phyloP scores from a whole-genome alignment of 2,113 vertebrate genomes.

The Salvelinus sp. region DNA sequence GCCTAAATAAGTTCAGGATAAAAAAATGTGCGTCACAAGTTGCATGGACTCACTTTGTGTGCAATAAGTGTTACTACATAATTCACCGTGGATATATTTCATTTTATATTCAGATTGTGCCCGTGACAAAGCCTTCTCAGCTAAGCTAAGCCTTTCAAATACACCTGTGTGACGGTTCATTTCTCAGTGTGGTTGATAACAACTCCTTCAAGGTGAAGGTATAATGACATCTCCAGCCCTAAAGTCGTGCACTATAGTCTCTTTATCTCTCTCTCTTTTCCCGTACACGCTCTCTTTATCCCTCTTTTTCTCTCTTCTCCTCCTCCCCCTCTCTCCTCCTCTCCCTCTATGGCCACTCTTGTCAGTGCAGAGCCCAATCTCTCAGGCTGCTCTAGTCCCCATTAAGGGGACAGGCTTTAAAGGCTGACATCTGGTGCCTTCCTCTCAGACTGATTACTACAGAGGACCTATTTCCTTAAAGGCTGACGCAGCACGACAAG shows the following conservation, averaged over 20 bases:
- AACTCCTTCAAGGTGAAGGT: not conserved
- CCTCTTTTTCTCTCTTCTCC: not conserved
- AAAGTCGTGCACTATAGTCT: no score
- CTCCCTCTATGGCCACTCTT: not conserved
- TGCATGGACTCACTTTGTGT: no score
- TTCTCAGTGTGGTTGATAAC: not conserved
- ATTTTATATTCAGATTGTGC: no score
- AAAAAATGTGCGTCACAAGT: no score
- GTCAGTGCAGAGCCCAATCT: not conserved
- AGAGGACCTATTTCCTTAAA: slow-evolving; percentile 22
- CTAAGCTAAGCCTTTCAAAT: no score
- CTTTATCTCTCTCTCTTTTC: not conserved
- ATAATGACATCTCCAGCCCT: no score
- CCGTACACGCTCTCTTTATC: not conserved
- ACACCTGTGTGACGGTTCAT: not conserved
- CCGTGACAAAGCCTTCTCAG: no score
- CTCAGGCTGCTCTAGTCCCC: no score
- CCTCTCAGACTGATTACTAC: slow-evolving; percentile 37
- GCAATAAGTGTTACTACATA: no score
- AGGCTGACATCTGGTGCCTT: slow-evolving; percentile 28
- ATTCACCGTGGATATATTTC: no score
- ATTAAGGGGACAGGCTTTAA: slow-evolving; percentile 13
- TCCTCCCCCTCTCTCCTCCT: not conserved
- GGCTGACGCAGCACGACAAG: not conserved
- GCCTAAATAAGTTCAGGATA: no score